phyloP scores from a whole-genome alignment of 2,797 vertebrate genomes.

The Dryobates pubescens region DNA sequence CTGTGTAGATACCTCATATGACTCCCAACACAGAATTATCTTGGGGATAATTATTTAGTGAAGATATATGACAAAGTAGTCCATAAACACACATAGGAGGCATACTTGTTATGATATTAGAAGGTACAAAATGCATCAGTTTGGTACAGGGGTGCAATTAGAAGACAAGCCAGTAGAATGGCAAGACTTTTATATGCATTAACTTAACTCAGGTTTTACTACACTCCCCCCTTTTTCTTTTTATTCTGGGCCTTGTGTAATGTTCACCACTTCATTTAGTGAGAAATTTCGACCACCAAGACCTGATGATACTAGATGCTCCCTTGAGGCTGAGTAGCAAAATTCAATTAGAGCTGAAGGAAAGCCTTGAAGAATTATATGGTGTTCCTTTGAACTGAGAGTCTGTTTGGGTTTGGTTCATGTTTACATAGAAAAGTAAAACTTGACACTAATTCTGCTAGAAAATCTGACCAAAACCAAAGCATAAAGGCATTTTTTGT shows the following conservation, averaged over 20 bases:
- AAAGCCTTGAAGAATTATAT: background rate
- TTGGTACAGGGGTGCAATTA: background rate
- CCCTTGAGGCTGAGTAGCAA: background rate
- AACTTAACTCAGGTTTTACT: background rate
- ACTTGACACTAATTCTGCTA: background rate
- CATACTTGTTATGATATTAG: background rate
- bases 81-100: background rate
- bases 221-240: background rate
- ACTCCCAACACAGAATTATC: background rate
- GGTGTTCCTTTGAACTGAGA: conserved; percentile 1
- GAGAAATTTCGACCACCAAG: background rate
- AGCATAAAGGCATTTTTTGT: background rate
- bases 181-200: background rate
- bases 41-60: background rate
- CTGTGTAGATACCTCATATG: background rate
- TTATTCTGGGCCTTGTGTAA: background rate
- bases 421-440: background rate
- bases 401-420: conserved; percentile 1
- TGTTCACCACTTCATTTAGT: background rate
- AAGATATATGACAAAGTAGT: background rate
- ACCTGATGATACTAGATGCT: background rate
- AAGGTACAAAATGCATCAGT: background rate
- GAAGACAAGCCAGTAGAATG: background rate
- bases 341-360: background rate
- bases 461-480: background rate